These are phyloP conservation scores for Busseola fusca DNA, from an alignment of 2,888 invertebrate species.

Conservation along the genomic window DNA sequence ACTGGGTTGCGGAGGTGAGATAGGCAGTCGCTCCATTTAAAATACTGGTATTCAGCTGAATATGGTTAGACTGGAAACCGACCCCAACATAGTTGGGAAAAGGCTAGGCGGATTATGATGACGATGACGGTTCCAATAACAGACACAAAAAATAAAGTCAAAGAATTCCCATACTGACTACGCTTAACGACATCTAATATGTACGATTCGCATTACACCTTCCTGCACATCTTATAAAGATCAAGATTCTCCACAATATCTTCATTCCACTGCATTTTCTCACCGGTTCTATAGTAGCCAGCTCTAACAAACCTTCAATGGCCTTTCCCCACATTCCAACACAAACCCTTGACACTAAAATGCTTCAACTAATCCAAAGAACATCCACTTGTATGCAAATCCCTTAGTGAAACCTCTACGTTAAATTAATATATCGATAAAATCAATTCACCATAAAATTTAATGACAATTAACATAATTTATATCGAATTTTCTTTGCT, in stretches of 20 bases:
- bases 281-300: constrained; percentile 15
- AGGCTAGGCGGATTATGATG: too few relatives aligned
- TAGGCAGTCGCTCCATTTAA: too few relatives aligned
- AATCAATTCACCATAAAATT: constrained; percentile 55
- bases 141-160: not conserved
- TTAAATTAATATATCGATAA: constrained; percentile 42
- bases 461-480: constrained; percentile 53
- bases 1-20: too few relatives aligned
- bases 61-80: too few relatives aligned
- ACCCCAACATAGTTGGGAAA: too few relatives aligned
- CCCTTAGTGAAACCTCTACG: constrained; percentile 44
- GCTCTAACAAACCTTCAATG: constrained; percentile 18
- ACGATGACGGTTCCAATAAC: too few relatives aligned
- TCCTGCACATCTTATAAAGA: constrained; percentile 2
- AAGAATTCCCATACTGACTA: not conserved
- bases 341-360: constrained; percentile 56
- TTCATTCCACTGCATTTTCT: constrained; percentile 32
- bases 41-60: too few relatives aligned
- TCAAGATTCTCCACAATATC: constrained; percentile 16
- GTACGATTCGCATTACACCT: not conserved
- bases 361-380: constrained; percentile 36
- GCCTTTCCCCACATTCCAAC: constrained; percentile 59
- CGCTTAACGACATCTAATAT: not conserved
- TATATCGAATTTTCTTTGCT: constrained; percentile 36
- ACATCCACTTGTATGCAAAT: constrained; percentile 57